These are phyloP conservation scores for Lepilemur ruficaudatus DNA, from an alignment of 2,797 vertebrate species.

Conservation along the genomic window DNA sequence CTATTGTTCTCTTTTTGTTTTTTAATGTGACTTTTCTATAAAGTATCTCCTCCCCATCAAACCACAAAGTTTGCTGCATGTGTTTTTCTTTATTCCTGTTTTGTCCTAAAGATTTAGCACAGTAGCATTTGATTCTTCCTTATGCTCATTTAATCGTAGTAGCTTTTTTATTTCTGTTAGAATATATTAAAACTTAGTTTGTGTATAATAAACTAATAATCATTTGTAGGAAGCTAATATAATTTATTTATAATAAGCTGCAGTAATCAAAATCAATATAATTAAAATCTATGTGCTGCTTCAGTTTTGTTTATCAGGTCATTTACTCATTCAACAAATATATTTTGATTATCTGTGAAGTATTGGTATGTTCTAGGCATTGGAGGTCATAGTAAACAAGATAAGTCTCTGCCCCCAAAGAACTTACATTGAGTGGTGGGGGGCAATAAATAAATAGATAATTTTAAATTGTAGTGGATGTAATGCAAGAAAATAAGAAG, in stretches of 20 bases:
- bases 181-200: neutral
- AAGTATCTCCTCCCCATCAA: neutral
- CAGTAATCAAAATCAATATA: neutral
- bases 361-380: neutral
- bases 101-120: neutral
- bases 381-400: neutral
- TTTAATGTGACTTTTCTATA: conserved; percentile 9
- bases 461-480: neutral
- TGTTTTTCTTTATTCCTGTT: neutral
- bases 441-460: neutral
- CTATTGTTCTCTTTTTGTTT: neutral
- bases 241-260: neutral
- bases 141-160: neutral
- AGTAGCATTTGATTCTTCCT: neutral
- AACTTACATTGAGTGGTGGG: neutral
- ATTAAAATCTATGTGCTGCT: neutral
- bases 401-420: neutral
- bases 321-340: neutral
- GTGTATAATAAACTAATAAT: neutral
- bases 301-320: neutral
- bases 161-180: neutral
- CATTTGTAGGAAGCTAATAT: neutral
- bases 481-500: neutral
- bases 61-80: neutral
- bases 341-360: neutral